phyloP scores from a whole-genome alignment of 2,888 invertebrate species.

The Caenorhabditis sp. region DNA sequence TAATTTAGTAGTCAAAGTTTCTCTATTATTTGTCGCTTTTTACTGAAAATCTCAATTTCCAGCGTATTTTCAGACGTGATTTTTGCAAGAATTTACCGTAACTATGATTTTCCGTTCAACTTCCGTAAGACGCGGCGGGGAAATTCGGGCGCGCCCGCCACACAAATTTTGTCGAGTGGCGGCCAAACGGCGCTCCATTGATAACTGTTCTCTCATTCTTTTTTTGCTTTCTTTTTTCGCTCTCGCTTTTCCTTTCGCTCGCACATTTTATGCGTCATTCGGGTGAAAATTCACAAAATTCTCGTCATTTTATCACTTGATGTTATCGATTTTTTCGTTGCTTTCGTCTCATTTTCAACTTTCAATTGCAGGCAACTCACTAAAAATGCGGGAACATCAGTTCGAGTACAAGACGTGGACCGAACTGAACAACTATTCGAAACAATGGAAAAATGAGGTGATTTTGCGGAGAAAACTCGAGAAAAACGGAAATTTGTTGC shows the following conservation, averaged over 20 bases:
- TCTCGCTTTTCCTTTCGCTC: neutral
- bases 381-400: constrained; percentile 15
- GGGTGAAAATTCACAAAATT: neutral
- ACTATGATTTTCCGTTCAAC: neutral
- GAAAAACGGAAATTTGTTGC: too few species aligned
- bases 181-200: constrained; percentile 36
- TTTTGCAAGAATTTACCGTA: constrained; percentile 4
- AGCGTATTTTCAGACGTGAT: too few species aligned
- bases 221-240: neutral
- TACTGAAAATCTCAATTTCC: too few species aligned
- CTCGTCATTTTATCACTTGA: neutral
- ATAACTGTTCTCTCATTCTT: constrained; percentile 18
- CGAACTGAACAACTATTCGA: constrained; percentile 6
- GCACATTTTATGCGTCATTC: constrained; percentile 5
- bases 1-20: too few species aligned
- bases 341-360: neutral
- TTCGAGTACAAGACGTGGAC: constrained; percentile 1
- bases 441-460: constrained; percentile 29
- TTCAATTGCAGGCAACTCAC: neutral
- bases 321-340: constrained; percentile 9
- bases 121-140: too few species aligned
- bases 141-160: neutral
- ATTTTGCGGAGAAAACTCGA: too few species aligned
- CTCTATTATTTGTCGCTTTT: too few species aligned
- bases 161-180: neutral